Evolutionary conservation across 92 coral and sea anemone genomes (phyloP).

Genomic region (Zoanthus solanderi): DNA sequence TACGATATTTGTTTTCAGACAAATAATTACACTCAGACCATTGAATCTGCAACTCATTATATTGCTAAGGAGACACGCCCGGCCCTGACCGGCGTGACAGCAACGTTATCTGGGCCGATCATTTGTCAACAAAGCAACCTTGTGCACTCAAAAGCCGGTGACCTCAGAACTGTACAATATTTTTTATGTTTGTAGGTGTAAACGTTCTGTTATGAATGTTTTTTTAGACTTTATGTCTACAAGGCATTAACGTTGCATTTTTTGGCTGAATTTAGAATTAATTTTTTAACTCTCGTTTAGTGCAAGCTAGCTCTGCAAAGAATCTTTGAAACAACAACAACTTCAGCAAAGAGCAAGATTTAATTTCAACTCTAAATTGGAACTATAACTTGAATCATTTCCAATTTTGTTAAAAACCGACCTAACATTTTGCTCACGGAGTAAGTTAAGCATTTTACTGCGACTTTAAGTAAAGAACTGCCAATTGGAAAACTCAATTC

Average conservation of each 20-base stretch:
- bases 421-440: background rate
- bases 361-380: background rate
- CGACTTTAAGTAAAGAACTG: background rate
- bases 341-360: background rate
- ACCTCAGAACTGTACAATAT: background rate
- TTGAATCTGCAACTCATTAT: background rate
- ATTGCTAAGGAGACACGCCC: background rate
- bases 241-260: background rate
- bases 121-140: background rate
- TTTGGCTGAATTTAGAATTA: background rate
- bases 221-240: background rate
- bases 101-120: background rate
- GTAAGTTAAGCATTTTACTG: background rate
- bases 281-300: background rate
- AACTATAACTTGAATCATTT: background rate
- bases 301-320: background rate
- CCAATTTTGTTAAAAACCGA: background rate
- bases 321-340: background rate
- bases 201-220: background rate
- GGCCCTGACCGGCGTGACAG: background rate
- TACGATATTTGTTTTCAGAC: background rate
- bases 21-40: background rate
- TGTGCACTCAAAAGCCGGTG: background rate
- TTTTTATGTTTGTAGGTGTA: background rate
- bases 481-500: background rate